Conservation (phyloP, 2,888 invertebrate genomes). For the Anorthoa munda region DNA sequence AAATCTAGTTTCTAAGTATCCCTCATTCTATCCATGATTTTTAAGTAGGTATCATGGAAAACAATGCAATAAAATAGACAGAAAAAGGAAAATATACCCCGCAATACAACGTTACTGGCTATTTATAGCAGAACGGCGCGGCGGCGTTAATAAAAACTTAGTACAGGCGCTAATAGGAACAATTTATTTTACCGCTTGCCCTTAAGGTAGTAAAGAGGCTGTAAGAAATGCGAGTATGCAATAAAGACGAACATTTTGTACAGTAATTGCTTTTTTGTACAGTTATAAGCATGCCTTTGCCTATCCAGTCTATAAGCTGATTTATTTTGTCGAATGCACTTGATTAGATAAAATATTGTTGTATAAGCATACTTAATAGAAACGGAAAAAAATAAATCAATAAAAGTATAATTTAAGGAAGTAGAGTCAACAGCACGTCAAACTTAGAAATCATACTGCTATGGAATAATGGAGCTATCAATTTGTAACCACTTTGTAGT, state of each 20-base stretch:
- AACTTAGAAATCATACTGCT: not conserved
- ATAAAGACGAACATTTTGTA: not conserved
- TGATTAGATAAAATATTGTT: too few species aligned
- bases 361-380: too few species aligned
- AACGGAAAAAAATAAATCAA: too few species aligned
- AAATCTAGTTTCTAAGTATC: too few species aligned
- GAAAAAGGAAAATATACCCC: constrained; percentile 2
- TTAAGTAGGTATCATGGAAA: not conserved
- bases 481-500: not conserved
- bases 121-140: constrained; percentile 5
- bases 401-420: not conserved
- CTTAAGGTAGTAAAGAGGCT: not conserved
- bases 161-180: constrained; percentile 19
- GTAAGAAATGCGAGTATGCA: constrained; percentile 17
- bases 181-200: constrained; percentile 29
- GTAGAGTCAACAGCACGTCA: not conserved
- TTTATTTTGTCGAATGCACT: too few species aligned
- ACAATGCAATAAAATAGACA: not conserved
- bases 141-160: constrained; percentile 32
- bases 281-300: not conserved
- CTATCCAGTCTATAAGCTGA: too few species aligned
- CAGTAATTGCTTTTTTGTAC: not conserved
- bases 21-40: too few species aligned
- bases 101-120: not conserved
- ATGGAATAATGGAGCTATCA: not conserved